Evolutionary conservation across 2,888 invertebrate species (phyloP), one percentile per base, ranked within the genome.

Genomic region (Sinhomidia bicolor): DNA sequence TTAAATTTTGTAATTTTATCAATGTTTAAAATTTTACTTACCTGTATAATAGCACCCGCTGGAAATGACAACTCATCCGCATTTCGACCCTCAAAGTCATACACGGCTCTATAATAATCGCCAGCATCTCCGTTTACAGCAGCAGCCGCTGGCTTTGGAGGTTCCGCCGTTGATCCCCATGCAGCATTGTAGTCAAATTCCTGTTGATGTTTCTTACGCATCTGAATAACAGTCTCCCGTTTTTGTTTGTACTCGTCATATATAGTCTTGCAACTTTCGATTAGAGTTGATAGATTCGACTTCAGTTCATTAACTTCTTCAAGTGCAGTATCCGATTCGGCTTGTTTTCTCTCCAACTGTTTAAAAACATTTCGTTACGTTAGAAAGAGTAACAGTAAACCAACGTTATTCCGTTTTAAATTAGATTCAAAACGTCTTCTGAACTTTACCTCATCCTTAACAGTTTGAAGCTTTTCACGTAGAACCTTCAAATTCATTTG

Each of bases 51-150:
- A 93, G 99, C 99, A 0, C 99, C 99, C 0, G 98, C 98, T 93
- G 97, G 96, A 92, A 99, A 96, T 23, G 97, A 97, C 44, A 99
- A 95, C 93, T 99, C 99, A 94, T 99, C 99, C 0, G 95, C 95
- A 92, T 98, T 98, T 80, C 99, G 95, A 0, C 99, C 98, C 10
- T 96, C 96, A 94, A 99, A 99, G 93, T 98, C 98, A 93, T 98
- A 99, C 71, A 99, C 95, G 20, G 98, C 99, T 84, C 97, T 95
- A 94, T 98, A 99, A 93, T 96, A 91, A 0, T 86, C 89, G 9
- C 44, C 74, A 10, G 51, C 90, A 17, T 88, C 86, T n/a, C 86
- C 93, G 14, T 94, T 93, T 5, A 93, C 93, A 9, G 93, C 91
- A 88, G 92, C 89, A 23, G 91, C 92, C 17, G 92, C 89, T 17